Evolutionary conservation across 2,888 invertebrate species (phyloP), one percentile per base, ranked within the genome.

Genomic region (Nomada lathburiana): DNA sequence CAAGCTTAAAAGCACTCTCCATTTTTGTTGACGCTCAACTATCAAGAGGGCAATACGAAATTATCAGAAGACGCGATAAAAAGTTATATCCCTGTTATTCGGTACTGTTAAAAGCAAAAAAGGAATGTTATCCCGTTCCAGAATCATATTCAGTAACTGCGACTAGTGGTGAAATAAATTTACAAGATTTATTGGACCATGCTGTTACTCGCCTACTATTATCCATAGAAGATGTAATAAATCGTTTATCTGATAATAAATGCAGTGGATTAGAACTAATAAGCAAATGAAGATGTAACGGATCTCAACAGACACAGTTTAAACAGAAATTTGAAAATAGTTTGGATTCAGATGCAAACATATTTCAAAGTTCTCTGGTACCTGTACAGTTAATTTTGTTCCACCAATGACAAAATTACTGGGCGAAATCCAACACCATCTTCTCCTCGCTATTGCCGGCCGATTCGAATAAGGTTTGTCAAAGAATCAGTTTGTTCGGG

Each of bases 221-320:
- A 13, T n/a, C 63, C 26, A 63, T 79, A 18, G 26, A 69, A 13
- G 73, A 64, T 47, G n/a, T 69, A 10, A 0, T 64, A 52, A 26
- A 68, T 60, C 0, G 23, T 23, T 23, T 23, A 23, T 23, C 23
- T 23, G 23, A 23, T 23, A 23, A 1, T 23, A 1, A 23, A 69
- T 42, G 71, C 63, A n/a, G 60, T 16, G 65, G 62, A 64, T 68
- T 88, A 67, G 53, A 81, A 59, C 64, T 90, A 50, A 80, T 88
- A 16, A 86, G 67, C 11, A 89, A 89, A 80, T 90, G 88, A 88
- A 88, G 89, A 18, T 90, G 89, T 79, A 89, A 90, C 65, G 90
- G 89, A 10, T 89, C 88, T 0, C 86, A 89, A 52, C 89, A 89
- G 68, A 9, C 80, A 10, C 82, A 89, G 60, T 90, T 73, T 57